A percentile compares a stretch with the other conserved stretches of the same genome.
Conservation (phyloP, 1,140 invertebrate species). For the Sycobia sp. region DNA sequence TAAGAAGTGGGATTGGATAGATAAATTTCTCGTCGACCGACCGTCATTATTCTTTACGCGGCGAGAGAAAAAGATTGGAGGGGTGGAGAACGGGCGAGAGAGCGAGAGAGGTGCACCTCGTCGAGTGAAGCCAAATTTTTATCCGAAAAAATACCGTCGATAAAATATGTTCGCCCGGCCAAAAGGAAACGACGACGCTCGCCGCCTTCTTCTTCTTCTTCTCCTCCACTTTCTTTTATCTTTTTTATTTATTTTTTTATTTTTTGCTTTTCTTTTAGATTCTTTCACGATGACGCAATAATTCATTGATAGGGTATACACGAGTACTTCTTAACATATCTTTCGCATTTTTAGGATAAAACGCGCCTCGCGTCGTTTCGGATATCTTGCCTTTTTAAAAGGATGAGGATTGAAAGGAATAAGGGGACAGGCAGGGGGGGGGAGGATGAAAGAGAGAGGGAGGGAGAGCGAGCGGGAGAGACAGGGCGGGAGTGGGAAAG, state of each 20-base stretch:
- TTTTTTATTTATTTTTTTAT: constrained; percentile 2
- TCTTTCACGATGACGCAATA: not conserved
- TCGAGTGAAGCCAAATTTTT: constrained; percentile 8
- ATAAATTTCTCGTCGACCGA: constrained; percentile 14
- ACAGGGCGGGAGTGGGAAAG: no score
- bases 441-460: no score
- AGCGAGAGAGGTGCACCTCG: not conserved
- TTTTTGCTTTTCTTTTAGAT: not conserved
- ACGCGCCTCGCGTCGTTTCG: no score
- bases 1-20: not conserved
- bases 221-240: not conserved
- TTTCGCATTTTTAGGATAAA: no score
- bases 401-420: no score
- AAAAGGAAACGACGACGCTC: no score
- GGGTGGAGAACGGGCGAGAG: not conserved
- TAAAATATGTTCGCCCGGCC: not conserved
- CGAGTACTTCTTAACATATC: no score
- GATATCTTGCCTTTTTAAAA: no score
- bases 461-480: no score
- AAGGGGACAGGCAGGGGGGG: no score
- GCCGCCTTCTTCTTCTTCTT: no score
- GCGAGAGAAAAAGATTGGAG: not conserved
- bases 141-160: not conserved
- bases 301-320: constrained; percentile 3
- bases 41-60: not conserved